Evolutionary conservation across 2,888 invertebrate genomes (phyloP).

Genomic region (Synanthedon vespiformis): DNA sequence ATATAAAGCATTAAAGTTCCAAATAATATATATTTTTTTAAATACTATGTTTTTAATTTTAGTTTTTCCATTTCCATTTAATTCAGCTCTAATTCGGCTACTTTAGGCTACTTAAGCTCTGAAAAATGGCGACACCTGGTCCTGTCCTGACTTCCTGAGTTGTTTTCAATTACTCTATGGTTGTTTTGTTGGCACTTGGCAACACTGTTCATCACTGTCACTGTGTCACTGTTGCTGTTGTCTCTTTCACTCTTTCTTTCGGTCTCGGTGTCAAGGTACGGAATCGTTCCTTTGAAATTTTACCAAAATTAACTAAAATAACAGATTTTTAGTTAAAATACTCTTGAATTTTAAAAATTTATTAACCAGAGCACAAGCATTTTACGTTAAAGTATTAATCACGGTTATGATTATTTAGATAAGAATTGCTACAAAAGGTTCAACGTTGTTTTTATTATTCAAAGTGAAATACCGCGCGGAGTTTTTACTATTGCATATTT

Average conservation of each 20-base stretch:
- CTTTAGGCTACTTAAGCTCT: too few relatives aligned
- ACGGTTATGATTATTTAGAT: constrained; percentile 63
- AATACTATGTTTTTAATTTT: too few relatives aligned
- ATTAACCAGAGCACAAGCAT: constrained; percentile 11
- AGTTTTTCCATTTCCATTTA: too few relatives aligned
- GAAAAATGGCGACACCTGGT: too few relatives aligned
- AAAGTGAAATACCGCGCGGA: constrained; percentile 21
- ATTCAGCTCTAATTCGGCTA: too few relatives aligned
- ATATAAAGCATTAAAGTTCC: too few relatives aligned
- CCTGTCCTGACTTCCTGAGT: too few relatives aligned
- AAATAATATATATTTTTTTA: too few relatives aligned
- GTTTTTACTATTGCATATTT: background rate
- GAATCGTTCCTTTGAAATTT: constrained; percentile 37
- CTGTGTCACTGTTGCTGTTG: too few relatives aligned
- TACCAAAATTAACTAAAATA: constrained; percentile 30
- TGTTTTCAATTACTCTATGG: too few relatives aligned
- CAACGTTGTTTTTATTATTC: constrained; percentile 60
- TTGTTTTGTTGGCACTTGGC: too few relatives aligned
- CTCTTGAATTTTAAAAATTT: constrained; percentile 11
- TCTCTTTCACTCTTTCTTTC: constrained; percentile 70
- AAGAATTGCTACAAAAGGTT: constrained; percentile 26
- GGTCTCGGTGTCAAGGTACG: constrained; percentile 64
- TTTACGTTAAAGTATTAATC: constrained; percentile 14
- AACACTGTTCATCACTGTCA: too few relatives aligned
- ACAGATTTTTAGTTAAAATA: constrained; percentile 31